A percentile compares a stretch with the other conserved stretches of the same genome.
These are phyloP conservation scores for Rhodophaea formosa DNA, from an alignment of 2,888 invertebrate genomes.

Conservation along the genomic window DNA sequence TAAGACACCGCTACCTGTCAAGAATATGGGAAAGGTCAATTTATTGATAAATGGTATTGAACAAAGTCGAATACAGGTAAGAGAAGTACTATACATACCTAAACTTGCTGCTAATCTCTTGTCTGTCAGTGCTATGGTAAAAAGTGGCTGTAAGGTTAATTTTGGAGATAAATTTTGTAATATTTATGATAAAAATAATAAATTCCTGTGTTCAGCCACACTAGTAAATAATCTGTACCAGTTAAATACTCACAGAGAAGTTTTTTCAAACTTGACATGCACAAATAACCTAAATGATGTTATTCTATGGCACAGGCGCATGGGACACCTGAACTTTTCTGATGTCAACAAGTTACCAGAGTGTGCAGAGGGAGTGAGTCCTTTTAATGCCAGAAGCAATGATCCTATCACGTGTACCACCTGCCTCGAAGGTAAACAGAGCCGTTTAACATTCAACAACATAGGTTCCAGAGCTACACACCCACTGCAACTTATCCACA, in stretches of 20 bases:
- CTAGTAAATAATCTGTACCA: background rate
- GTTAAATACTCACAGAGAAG: background rate
- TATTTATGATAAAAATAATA: background rate
- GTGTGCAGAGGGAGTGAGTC: constrained; percentile 27
- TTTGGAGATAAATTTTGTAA: background rate
- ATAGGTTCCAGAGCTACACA: constrained; percentile 24
- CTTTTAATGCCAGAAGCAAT: background rate
- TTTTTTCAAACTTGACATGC: background rate
- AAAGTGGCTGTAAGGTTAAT: background rate
- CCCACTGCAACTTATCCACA: constrained; percentile 27
- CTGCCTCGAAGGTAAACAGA: constrained; percentile 30
- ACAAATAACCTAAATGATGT: background rate
- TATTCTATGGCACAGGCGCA: constrained; percentile 14
- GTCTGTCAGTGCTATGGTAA: background rate
- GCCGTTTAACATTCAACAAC: constrained; percentile 27
- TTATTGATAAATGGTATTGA: background rate
- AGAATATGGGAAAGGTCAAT: constrained; percentile 28
- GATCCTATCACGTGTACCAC: constrained; percentile 20
- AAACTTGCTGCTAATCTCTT: background rate
- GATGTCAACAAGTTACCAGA: constrained; percentile 28
- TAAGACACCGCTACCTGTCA: constrained; percentile 27
- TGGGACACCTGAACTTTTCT: constrained; percentile 31
- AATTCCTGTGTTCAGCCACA: background rate
- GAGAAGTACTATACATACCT: background rate
- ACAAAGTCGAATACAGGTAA: constrained; percentile 9